Base-by-base conservation (phyloP, 1,140 invertebrate genomes). In the Anastrepha obliqua region DNA sequence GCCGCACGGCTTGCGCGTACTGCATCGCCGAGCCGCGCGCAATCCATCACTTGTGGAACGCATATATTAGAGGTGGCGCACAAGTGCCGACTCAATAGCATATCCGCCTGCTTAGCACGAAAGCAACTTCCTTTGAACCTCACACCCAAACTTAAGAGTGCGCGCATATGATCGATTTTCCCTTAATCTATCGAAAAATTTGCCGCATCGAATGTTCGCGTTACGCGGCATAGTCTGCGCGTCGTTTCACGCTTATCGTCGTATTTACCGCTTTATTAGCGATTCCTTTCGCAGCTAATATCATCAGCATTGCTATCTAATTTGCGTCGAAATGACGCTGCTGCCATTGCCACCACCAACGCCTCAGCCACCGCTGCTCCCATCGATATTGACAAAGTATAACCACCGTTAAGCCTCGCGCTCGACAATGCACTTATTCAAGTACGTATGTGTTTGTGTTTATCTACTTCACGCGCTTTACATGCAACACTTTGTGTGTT, bases 191-290 rank as follows among this genome's bases (percentile, higher is more conserved):
- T 42, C 47, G 47, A 55, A 51, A 51, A 81, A 81, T 81, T 81
- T 29, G 47, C 47, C n/a, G 74, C 74, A 81, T 29, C 74, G 20
- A 81, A 81, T 81, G 15, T 42, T n/a, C 47, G 74, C 44, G 20
- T 29, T 20, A n/a, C 15, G 47, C 3, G 5, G n/a, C 17, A 20
- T 8, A 44, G 13, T 39, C 44, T 44, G 47, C 47, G 74, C 74
- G 20, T n/a, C n/a, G 47, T 20, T 55, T 81, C 11, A 29, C 47
- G 74, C 74, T 81, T 55, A 81, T 81, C 47, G 47, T 29, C 17
- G 9, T 81, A 29, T 81, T 81, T 81, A 81, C 74, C 74, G 74
- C 74, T 81, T 81, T 47, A 81, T 81, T 81, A 81, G 47, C 74
- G 74, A 81, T 81, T 81, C 55, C 74, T 5, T 81, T 55, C 47